Base-by-base conservation (phyloP, 2,113 vertebrate species). In the Mesembrinibis cayennensis region DNA sequence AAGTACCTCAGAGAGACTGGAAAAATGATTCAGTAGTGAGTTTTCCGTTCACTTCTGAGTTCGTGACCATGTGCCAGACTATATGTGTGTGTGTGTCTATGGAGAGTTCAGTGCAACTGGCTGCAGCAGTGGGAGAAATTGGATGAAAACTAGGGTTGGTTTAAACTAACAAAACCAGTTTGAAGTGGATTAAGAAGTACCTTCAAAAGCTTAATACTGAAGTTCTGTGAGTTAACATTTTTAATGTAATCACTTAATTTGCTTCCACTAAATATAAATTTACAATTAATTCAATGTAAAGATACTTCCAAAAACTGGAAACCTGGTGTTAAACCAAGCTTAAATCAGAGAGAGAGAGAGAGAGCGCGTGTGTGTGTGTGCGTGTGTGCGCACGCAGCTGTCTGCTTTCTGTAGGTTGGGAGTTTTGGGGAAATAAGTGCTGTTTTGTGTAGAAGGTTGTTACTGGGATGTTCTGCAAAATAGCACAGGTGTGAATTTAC, bases 21-120 rank as follows among this genome's bases (percentile, higher is more conserved):
- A 93, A 95, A 89, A 95, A 86, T 49, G 7, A 65, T 93, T 89
- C 62, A 49, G 71, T 87, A 56, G 58, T 72, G 66, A 80, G n/a
- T 93, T 96, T 97, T 96, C 89, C 59, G 1, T 92, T 95, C 26
- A 13, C 20, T 84, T 79, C 44, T 66, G 47, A 53, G 61, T 76
- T 76, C 13, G 4, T 87, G 86, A 89, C 79, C 2, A 0, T 20
- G 50, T 92, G 90, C 83, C 78, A 91, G 70, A 66, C 38, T 38
- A 40, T 45, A 3, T 61, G 27, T 76, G 13, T 62, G 25, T 16
- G 18, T 6, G 4, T 52, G 7, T 69, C 7, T 77, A 1, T 47
- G 56, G 81, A 65, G 49, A 61, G 23, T 40, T 77, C 10, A 32
- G n/a, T 50, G 32, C 77, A 65, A 11, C 47, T 47, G 72, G 23